phyloP scores from a whole-genome alignment of 2,888 invertebrate genomes.

The Apodemia zela region DNA sequence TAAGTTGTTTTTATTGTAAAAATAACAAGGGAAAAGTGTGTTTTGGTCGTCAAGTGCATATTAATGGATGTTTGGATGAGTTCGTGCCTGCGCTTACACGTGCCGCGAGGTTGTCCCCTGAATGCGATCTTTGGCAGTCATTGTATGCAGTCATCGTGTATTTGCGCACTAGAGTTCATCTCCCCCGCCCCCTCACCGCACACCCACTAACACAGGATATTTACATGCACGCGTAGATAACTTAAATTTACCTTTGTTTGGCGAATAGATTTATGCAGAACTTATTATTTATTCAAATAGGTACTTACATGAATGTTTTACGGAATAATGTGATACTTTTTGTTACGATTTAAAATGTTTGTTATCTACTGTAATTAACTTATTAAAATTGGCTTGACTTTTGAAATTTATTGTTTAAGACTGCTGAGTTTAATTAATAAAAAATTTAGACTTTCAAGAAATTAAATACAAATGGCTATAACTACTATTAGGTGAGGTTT shows the following conservation, averaged over 20 bases:
- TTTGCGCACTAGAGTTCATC: conserved; percentile 56
- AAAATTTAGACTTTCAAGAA: neutral
- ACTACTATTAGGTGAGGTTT: too few species aligned
- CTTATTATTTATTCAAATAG: neutral
- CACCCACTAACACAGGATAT: conserved; percentile 29
- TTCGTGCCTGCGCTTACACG: conserved; percentile 74
- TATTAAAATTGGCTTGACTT: too few species aligned
- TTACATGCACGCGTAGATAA: conserved; percentile 46
- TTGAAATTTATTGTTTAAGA: neutral
- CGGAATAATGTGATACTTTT: neutral
- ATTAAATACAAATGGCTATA: neutral
- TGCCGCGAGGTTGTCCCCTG: conserved; percentile 67
- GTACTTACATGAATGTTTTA: neutral
- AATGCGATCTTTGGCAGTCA: conserved; percentile 76
- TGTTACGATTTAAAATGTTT: neutral
- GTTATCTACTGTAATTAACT: too few species aligned
- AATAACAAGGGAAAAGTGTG: neutral
- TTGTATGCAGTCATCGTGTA: conserved; percentile 71
- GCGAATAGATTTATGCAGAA: conserved; percentile 26
- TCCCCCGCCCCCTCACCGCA: conserved; percentile 31
- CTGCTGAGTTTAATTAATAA: neutral
- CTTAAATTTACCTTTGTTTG: conserved; percentile 32
- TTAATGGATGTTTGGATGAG: conserved; percentile 33
- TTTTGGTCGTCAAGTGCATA: conserved; percentile 34
- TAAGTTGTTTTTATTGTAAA: neutral